phyloP scores from a whole-genome alignment of 2,888 invertebrate species.

The Ophonus ardosiacus region DNA sequence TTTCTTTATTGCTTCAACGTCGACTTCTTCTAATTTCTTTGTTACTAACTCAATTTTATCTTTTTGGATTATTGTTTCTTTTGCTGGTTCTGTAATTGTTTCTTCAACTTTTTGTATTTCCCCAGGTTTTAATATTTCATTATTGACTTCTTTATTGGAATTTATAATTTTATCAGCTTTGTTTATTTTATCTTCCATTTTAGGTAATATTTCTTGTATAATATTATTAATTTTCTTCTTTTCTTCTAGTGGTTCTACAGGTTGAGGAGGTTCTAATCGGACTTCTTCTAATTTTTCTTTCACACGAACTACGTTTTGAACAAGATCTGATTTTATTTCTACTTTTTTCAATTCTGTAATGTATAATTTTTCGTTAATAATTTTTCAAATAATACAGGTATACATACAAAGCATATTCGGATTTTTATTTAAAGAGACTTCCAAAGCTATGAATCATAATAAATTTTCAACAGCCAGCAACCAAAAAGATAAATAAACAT shows the following conservation, averaged over 20 bases:
- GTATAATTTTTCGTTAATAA: too few species aligned
- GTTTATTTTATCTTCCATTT: conserved; percentile 17
- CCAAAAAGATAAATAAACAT: too few species aligned
- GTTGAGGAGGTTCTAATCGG: conserved; percentile 74
- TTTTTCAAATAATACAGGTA: too few species aligned
- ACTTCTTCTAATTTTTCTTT: conserved; percentile 75
- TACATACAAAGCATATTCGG: too few species aligned
- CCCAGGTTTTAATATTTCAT: background rate
- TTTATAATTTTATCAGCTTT: conserved; percentile 12
- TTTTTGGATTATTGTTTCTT: conserved; percentile 74
- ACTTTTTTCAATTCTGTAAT: conserved; percentile 18
- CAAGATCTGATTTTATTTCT: conserved; percentile 20
- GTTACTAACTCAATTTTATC: conserved; percentile 67
- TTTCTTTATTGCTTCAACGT: conserved; percentile 75
- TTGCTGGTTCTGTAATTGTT: conserved; percentile 71
- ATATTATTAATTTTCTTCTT: conserved; percentile 69
- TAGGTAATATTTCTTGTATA: conserved; percentile 31
- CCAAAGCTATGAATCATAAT: too few species aligned
- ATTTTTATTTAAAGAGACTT: too few species aligned
- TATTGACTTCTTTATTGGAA: conserved; percentile 16
- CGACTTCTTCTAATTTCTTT: conserved; percentile 75
- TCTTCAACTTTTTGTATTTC: conserved; percentile 67
- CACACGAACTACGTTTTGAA: conserved; percentile 51
- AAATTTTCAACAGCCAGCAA: too few species aligned
- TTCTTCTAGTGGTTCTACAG: conserved; percentile 72